These are phyloP conservation scores for Aplocera efformata DNA, from an alignment of 2,888 invertebrate genomes.

Conservation along the genomic window DNA sequence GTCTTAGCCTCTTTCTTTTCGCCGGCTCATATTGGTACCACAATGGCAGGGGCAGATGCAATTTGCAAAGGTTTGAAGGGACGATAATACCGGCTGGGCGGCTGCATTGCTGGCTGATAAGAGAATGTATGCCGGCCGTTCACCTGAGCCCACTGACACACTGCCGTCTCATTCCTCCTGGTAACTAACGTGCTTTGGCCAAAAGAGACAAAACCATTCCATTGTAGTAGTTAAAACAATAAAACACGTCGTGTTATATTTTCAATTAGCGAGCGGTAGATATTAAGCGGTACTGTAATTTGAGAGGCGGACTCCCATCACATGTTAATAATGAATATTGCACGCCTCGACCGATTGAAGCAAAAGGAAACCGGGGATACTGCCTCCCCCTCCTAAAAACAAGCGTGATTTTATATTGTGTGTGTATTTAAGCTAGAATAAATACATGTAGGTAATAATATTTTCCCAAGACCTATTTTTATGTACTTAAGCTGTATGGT, in stretches of 20 bases:
- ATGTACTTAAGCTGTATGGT: no score
- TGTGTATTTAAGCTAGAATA: no score
- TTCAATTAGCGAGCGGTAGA: slow-evolving; percentile 56
- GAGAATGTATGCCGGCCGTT: slow-evolving; percentile 75
- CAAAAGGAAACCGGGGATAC: no score
- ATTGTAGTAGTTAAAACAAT: slow-evolving; percentile 41
- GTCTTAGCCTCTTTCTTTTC: no score
- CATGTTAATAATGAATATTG: slow-evolving; percentile 2
- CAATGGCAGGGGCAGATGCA: slow-evolving; percentile 67
- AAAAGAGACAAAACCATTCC: slow-evolving; percentile 35
- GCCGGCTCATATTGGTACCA: no score
- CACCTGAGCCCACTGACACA: slow-evolving; percentile 74
- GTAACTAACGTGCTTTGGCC: slow-evolving; percentile 24
- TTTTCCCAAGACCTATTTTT: no score
- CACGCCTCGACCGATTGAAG: no score
- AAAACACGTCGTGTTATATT: slow-evolving; percentile 55
- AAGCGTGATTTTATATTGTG: no score
- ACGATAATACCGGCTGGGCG: slow-evolving; percentile 61
- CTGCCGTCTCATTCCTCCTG: slow-evolving; percentile 51
- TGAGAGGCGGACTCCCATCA: slow-evolving; percentile 41
- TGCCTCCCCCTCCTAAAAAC: no score
- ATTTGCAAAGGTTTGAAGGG: neutral
- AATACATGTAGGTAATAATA: no score
- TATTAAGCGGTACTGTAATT: slow-evolving; percentile 50
- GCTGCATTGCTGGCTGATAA: slow-evolving; percentile 66